Percentiles rank a stretch among this genome's conserved stretches.
Conservation (phyloP, 2,888 invertebrate genomes). For the Metopia argyrocephala region DNA sequence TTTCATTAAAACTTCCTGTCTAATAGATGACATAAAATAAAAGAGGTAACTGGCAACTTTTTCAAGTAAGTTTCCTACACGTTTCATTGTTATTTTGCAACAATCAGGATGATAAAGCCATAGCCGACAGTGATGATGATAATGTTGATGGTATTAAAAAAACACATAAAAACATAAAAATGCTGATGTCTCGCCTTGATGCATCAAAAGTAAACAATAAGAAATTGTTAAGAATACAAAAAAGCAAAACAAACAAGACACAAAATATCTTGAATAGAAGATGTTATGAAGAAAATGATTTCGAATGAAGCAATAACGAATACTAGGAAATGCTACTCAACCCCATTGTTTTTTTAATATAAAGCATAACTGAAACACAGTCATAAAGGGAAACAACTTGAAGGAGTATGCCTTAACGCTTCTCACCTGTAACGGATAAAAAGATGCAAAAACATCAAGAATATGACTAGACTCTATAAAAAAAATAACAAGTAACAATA, state of each 20-base stretch:
- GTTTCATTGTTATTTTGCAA: constrained; percentile 29
- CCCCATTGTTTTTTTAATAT: too few species aligned
- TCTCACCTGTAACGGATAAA: not conserved
- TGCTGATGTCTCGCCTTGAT: constrained; percentile 54
- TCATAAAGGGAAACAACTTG: too few species aligned
- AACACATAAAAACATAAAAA: not conserved
- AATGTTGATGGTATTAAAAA: constrained; percentile 12
- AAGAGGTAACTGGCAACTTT: constrained; percentile 10
- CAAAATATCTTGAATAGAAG: not conserved
- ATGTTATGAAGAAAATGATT: not conserved
- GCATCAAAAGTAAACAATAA: constrained; percentile 43
- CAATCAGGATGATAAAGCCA: constrained; percentile 30
- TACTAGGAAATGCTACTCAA: too few species aligned
- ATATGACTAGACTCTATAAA: constrained; percentile 23
- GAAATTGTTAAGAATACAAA: constrained; percentile 21
- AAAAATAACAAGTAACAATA: constrained; percentile 20
- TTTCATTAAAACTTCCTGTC: constrained; percentile 17
- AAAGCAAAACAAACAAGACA: not conserved
- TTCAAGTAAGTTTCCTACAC: constrained; percentile 20
- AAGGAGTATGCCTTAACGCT: not conserved
- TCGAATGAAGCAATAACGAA: too few species aligned
- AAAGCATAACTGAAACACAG: too few species aligned
- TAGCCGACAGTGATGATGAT: constrained; percentile 29
- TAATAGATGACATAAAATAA: constrained; percentile 6
- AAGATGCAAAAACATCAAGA: not conserved